Conservation (phyloP, 2,888 invertebrate species). For the Aphodius granarius region DNA sequence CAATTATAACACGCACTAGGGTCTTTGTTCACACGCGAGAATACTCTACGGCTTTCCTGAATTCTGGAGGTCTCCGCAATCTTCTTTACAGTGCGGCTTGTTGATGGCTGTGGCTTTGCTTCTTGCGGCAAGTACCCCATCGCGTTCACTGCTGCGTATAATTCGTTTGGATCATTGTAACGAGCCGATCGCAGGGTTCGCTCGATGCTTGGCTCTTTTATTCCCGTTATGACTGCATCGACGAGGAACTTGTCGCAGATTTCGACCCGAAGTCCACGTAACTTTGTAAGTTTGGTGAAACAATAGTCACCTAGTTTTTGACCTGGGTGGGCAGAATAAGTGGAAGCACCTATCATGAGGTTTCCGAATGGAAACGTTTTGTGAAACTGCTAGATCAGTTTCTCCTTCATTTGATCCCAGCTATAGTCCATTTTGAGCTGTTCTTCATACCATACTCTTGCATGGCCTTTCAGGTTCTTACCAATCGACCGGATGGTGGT, state of each 20-base stretch:
- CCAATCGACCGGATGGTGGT: slow-evolving; percentile 21
- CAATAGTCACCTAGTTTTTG: slow-evolving; percentile 32
- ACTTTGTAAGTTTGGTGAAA: slow-evolving; percentile 31
- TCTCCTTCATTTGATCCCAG: slow-evolving; percentile 26
- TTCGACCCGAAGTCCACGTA: slow-evolving; percentile 23
- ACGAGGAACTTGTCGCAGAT: slow-evolving; percentile 31
- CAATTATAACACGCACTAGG: slow-evolving; percentile 10
- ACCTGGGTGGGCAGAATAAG: slow-evolving; percentile 28
- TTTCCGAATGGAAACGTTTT: slow-evolving; percentile 29
- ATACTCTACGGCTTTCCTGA: too few relatives aligned
- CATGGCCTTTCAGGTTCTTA: slow-evolving; percentile 22
- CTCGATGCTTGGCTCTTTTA: slow-evolving; percentile 28
- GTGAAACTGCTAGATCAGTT: slow-evolving; percentile 27
- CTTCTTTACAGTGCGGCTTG: too few relatives aligned
- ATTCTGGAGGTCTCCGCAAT: too few relatives aligned
- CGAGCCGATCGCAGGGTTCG: slow-evolving; percentile 25
- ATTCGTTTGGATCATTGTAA: slow-evolving; percentile 5
- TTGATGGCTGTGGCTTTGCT: neutral
- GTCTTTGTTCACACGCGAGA: too few relatives aligned
- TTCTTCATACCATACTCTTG: slow-evolving; percentile 29
- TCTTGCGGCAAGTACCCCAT: slow-evolving; percentile 16
- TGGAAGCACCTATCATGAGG: slow-evolving; percentile 31
- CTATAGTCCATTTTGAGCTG: slow-evolving; percentile 8
- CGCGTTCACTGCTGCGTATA: slow-evolving; percentile 23
- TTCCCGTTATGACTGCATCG: slow-evolving; percentile 33